Base-by-base conservation (phyloP, 1,140 invertebrate genomes). In the Pogonognathellus flavescens region DNA sequence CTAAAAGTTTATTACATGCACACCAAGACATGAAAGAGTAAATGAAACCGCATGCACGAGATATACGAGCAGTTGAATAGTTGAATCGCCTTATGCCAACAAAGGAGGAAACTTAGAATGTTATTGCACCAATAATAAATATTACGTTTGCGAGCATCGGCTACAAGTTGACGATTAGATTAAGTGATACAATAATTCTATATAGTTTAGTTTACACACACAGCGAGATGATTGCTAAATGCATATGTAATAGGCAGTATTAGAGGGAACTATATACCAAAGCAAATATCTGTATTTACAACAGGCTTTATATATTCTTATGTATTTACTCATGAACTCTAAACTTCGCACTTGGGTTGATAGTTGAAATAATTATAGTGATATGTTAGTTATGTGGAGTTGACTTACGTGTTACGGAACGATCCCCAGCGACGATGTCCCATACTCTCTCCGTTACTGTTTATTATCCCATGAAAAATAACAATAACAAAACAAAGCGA, bases 351-450 rank as follows among this genome's bases (percentile, higher is more conserved):
- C 1, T 66, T 10, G 18, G 11, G n/a, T 16, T 59, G 55, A 60
- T 1, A 20, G n/a, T 5, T 20, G 20, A 18, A 60, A 22, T 6
- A 10, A 18, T 60, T 60, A 18, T 60, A 18, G 57, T 18, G 18
- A 18, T 60, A n/a, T 20, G n/a, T 66, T 66, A 13, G 20, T 25
- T 22, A 66, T 25, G 62, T 41, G 6, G 22, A 66, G 62, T 59
- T 16, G 41, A 86, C 88, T 88, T 87, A 88, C 88, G 84, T 70
- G 80, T 87, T 87, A 20, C 88, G 66, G 57, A 88, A 88, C 41
- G 88, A 88, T 13, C 88, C 88, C 83, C 85, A 87, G 25, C 88
- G 85, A 53, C 86, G 82, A 85, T 88, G 86, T 20, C 88, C 88
- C 88, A 88, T 88, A 55, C 80, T 83, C 18, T 85, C 84, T 49